These are phyloP conservation scores for Tetranychus piercei DNA, from an alignment of 2,888 invertebrate genomes.

Conservation along the genomic window DNA sequence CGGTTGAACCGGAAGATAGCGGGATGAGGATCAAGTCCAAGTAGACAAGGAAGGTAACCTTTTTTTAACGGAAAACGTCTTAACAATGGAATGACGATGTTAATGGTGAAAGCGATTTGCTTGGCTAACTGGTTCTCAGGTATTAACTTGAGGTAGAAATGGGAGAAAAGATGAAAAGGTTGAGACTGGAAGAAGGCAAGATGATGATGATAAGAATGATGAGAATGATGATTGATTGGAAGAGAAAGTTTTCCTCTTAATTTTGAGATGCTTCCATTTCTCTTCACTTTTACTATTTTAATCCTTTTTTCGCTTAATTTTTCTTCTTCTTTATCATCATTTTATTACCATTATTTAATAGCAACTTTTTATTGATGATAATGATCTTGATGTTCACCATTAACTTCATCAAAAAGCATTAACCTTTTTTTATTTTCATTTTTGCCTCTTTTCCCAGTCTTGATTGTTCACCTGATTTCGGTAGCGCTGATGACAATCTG, in stretches of 20 bases:
- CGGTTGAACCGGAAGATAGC: conserved; percentile 1
- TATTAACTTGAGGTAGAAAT: not conserved
- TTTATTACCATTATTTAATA: too few species aligned
- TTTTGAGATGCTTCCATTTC: too few species aligned
- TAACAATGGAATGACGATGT: not conserved
- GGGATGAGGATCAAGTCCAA: not conserved
- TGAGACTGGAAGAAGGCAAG: not conserved
- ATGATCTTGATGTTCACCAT: too few species aligned
- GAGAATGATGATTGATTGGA: not conserved
- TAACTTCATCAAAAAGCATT: too few species aligned
- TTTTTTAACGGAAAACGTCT: not conserved
- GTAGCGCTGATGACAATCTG: too few species aligned
- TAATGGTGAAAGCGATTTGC: not conserved
- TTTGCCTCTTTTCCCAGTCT: too few species aligned
- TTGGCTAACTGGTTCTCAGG: not conserved
- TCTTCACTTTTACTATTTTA: too few species aligned
- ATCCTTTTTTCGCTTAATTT: too few species aligned
- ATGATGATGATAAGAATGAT: not conserved
- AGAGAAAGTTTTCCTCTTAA: not conserved
- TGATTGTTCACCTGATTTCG: too few species aligned
- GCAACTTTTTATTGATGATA: too few species aligned
- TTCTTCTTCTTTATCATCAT: too few species aligned
- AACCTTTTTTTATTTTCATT: too few species aligned
- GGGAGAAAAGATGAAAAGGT: not conserved
- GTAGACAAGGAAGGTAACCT: not conserved